These are phyloP conservation scores for Oncopodura yosiiana DNA, from an alignment of 1,140 invertebrate genomes.

Conservation along the genomic window DNA sequence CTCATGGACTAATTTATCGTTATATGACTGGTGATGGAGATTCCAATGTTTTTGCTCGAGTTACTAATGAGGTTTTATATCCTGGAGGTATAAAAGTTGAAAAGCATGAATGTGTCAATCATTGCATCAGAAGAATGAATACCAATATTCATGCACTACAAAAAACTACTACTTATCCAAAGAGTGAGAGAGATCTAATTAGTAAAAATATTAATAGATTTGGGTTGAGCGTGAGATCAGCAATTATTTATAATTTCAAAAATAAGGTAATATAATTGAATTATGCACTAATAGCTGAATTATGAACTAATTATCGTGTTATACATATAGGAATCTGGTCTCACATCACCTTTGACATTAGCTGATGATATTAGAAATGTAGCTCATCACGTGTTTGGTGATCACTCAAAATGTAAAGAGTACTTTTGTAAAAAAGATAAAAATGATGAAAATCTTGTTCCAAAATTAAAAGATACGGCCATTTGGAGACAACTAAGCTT, in stretches of 20 bases:
- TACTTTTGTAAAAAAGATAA: not conserved
- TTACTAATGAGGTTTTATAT: not conserved
- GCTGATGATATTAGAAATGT: conserved; percentile 1
- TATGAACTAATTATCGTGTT: no score
- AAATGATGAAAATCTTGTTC: not conserved
- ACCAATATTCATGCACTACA: not conserved
- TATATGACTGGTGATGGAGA: conserved; percentile 14
- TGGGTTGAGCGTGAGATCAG: not conserved
- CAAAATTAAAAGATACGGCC: not conserved
- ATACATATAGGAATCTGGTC: no score
- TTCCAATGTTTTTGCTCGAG: not conserved
- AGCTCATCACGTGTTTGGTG: not conserved
- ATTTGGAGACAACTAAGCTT: not conserved
- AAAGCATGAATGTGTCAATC: conserved; percentile 1
- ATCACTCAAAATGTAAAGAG: not conserved
- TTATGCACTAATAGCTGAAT: no score
- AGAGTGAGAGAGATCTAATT: not conserved
- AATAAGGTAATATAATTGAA: no score
- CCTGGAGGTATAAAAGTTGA: not conserved
- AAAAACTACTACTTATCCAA: not conserved
- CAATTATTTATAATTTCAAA: not conserved
- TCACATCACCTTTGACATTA: not conserved
- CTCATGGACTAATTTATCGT: conserved; percentile 5
- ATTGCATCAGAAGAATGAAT: not conserved
- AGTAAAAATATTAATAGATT: not conserved